Percentiles rank a stretch among this genome's conserved stretches.
These are phyloP conservation scores for Chloropsis cyanopogon DNA, from an alignment of 2,113 vertebrate species.

Conservation along the genomic window DNA sequence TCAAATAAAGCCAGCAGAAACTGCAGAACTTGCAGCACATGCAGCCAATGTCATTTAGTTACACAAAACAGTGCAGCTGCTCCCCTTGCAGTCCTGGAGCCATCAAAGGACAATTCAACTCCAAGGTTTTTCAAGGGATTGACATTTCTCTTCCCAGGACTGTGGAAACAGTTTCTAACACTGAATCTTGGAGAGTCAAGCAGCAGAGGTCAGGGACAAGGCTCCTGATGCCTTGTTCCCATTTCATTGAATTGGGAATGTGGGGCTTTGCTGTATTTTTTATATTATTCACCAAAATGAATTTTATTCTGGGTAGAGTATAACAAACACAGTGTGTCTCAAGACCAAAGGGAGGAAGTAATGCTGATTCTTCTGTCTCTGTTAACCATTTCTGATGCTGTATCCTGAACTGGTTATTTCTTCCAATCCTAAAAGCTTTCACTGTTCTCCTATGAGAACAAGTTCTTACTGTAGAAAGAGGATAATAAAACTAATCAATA, in stretches of 20 bases:
- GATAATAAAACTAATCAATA: not conserved
- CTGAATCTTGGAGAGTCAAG: not conserved
- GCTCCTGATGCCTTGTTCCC: not conserved
- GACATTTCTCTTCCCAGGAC: not conserved
- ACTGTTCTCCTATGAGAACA: not conserved
- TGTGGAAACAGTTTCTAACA: not conserved
- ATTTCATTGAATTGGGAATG: not conserved
- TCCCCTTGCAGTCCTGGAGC: not conserved
- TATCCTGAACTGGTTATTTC: not conserved
- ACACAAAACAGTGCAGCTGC: not conserved
- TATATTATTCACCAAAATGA: not conserved
- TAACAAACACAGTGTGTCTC: not conserved
- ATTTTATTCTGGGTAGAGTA: not conserved
- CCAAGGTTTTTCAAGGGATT: not conserved
- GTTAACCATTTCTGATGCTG: not conserved
- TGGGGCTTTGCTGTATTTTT: not conserved
- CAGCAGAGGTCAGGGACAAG: not conserved
- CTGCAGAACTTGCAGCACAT: not conserved
- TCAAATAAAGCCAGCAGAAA: not conserved
- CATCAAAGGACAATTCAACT: not conserved
- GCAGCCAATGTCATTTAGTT: not conserved
- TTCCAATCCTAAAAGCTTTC: not conserved
- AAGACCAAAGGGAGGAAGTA: not conserved
- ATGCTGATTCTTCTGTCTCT: not conserved
- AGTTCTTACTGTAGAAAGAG: not conserved